Evolutionary conservation across 1,140 invertebrate species (phyloP).

Genomic region (Chrysoperla carnea): DNA sequence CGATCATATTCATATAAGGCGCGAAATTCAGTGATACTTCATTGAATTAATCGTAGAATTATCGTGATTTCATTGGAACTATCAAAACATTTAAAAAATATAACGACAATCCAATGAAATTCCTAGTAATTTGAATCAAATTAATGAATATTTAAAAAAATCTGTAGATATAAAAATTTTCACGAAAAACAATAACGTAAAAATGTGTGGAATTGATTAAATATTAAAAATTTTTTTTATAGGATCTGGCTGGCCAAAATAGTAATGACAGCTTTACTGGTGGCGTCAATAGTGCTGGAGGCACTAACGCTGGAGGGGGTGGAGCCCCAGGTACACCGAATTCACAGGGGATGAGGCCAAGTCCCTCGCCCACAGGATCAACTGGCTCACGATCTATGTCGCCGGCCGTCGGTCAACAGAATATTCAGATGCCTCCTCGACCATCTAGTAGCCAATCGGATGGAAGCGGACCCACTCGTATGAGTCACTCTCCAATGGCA

Average conservation of each 20-base stretch:
- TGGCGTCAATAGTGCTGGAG: conserved; percentile 26
- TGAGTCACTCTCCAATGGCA: conserved; percentile 60
- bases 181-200: too few relatives aligned
- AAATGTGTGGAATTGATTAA: too few relatives aligned
- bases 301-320: conserved; percentile 47
- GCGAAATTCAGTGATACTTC: too few relatives aligned
- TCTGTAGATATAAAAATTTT: too few relatives aligned
- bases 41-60: too few relatives aligned
- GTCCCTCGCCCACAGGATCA: conserved; percentile 82
- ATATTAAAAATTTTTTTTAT: too few relatives aligned
- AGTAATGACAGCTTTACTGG: conserved; percentile 60
- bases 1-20: too few relatives aligned
- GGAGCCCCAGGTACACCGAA: conserved; percentile 53
- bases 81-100: too few relatives aligned
- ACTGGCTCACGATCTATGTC: conserved; percentile 89
- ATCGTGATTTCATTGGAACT: too few relatives aligned
- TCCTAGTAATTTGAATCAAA: too few relatives aligned
- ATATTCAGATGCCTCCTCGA: conserved; percentile 79
- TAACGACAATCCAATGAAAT: too few relatives aligned
- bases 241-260: conserved; percentile 71
- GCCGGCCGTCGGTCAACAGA: conserved; percentile 86
- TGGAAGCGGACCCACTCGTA: conserved; percentile 46
- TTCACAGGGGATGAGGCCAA: conserved; percentile 68
- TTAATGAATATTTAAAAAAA: too few relatives aligned
- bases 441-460: conserved; percentile 80